Evolutionary conservation across 2,888 invertebrate species (phyloP).

Genomic region (Apodemia zela): DNA sequence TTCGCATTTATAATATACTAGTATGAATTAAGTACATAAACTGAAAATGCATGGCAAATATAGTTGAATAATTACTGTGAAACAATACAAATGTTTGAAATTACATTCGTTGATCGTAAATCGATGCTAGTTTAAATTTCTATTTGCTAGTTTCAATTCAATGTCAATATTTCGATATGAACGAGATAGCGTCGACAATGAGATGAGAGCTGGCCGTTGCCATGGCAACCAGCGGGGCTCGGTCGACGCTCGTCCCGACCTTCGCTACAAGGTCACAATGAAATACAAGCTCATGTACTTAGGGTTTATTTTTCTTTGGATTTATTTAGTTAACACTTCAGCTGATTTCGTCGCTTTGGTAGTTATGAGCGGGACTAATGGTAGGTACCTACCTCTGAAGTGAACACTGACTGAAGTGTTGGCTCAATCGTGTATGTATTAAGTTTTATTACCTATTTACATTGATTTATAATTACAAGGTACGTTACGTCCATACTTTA

Average conservation of each 20-base stretch:
- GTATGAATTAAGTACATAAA: no score
- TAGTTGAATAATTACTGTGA: neutral
- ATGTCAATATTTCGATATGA: slow-evolving; percentile 10
- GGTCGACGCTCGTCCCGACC: neutral
- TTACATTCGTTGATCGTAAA: neutral
- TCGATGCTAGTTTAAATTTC: neutral
- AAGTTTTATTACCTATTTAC: no score
- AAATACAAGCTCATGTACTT: neutral
- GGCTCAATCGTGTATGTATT: no score
- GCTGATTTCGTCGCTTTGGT: neutral
- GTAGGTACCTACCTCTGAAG: neutral
- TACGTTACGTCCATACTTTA: no score
- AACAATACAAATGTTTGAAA: neutral
- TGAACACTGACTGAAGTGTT: neutral
- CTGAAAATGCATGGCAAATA: neutral
- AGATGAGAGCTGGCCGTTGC: neutral
- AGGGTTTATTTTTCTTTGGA: neutral
- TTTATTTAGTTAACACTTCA: neutral
- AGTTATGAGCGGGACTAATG: neutral
- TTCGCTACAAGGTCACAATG: neutral
- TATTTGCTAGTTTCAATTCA: neutral
- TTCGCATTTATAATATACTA: no score
- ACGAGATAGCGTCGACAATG: neutral
- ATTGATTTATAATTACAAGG: no score
- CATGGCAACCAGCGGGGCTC: slow-evolving; percentile 9